Percentiles rank a stretch among this genome's conserved stretches.
These are phyloP conservation scores for Rhingia rostrata DNA, from an alignment of 2,888 invertebrate species.

Conservation along the genomic window DNA sequence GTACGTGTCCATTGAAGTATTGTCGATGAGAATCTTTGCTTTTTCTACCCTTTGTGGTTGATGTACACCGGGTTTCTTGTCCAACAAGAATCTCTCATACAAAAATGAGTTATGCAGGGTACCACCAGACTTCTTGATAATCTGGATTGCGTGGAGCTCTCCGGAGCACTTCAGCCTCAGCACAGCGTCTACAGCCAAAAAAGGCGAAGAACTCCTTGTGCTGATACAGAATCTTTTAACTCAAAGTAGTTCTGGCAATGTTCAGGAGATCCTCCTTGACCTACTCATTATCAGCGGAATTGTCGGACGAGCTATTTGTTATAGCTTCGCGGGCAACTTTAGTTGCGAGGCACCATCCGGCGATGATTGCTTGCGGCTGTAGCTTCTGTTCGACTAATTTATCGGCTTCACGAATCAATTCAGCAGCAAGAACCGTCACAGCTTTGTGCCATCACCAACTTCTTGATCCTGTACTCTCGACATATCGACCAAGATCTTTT, in stretches of 20 bases:
- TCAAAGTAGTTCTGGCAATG: conserved; percentile 98
- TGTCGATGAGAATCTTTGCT: conserved; percentile 98
- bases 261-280: too few relatives aligned
- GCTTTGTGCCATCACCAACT: conserved; percentile 99
- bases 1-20: conserved; percentile 99
- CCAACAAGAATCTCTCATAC: conserved; percentile 96
- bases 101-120: conserved; percentile 97
- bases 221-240: conserved; percentile 98
- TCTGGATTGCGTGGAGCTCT: conserved; percentile 97
- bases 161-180: conserved; percentile 97
- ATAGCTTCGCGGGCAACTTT: conserved; percentile 93
- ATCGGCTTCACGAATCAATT: conserved; percentile 97
- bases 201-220: conserved; percentile 98
- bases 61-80: conserved; percentile 98
- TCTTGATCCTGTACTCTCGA: conserved; percentile 99
- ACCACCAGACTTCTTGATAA: conserved; percentile 98
- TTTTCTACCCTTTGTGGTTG: conserved; percentile 97
- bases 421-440: conserved; percentile 95
- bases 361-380: conserved; percentile 98
- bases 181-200: conserved; percentile 97
- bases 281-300: conserved; percentile 89
- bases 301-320: conserved; percentile 90
- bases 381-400: conserved; percentile 95
- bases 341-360: conserved; percentile 96
- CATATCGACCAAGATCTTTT: conserved; percentile 99